A percentile compares a stretch with the other conserved stretches of the same genome.
Conservation (phyloP, 2,888 invertebrate species). For the Latrodectus elegans region DNA sequence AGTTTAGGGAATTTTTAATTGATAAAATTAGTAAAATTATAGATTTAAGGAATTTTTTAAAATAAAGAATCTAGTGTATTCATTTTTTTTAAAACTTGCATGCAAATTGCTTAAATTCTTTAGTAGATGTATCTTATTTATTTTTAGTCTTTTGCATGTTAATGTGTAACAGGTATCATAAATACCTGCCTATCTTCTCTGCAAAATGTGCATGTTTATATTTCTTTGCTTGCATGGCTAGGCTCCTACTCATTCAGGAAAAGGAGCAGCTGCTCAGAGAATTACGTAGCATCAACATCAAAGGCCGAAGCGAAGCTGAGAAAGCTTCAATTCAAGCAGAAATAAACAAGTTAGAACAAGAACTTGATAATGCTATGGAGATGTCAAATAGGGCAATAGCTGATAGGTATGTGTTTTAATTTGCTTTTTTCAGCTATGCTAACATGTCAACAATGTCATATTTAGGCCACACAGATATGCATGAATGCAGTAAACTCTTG, state of each 20-base stretch:
- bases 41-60: background rate
- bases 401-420: constrained; percentile 79
- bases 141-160: constrained; percentile 42
- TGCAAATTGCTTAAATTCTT: constrained; percentile 18
- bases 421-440: background rate
- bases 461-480: too few species aligned
- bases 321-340: constrained; percentile 89
- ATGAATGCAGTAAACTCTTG: too few species aligned
- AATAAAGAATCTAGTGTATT: background rate
- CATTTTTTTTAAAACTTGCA: constrained; percentile 1
- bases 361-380: constrained; percentile 92
- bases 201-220: constrained; percentile 58
- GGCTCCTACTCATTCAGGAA: constrained; percentile 92
- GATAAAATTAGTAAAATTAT: background rate
- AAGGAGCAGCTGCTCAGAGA: constrained; percentile 95
- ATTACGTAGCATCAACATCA: constrained; percentile 81
- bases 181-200: constrained; percentile 39
- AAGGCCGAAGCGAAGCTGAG: constrained; percentile 87
- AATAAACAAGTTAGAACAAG: constrained; percentile 90
- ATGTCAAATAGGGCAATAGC: constrained; percentile 94
- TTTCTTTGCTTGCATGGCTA: constrained; percentile 72
- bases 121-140: constrained; percentile 10
- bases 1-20: background rate
- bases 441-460: too few species aligned
- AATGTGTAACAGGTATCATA: constrained; percentile 4